These are phyloP conservation scores for Muscicapa striata DNA, from an alignment of 2,797 vertebrate genomes.

Conservation along the genomic window DNA sequence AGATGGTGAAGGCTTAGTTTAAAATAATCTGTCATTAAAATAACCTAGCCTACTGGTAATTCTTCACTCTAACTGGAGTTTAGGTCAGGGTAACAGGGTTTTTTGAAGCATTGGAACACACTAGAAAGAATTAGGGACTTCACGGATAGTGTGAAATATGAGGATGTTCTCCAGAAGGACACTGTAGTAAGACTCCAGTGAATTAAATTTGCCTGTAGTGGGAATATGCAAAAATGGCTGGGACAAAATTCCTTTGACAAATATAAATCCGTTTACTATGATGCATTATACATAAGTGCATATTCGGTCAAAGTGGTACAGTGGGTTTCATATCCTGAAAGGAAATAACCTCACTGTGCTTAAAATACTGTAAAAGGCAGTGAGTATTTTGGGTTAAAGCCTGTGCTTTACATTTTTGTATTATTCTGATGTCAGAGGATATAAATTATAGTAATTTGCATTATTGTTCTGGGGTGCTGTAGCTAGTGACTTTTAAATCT, in stretches of 20 bases:
- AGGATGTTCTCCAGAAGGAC: constrained; percentile 59
- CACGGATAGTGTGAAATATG: constrained; percentile 24
- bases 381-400: constrained; percentile 60
- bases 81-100: constrained; percentile 74
- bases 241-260: constrained; percentile 71
- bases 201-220: constrained; percentile 62
- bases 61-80: constrained; percentile 81
- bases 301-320: constrained; percentile 60
- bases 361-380: constrained; percentile 46
- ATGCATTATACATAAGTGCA: constrained; percentile 72
- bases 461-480: constrained; percentile 70
- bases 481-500: constrained; percentile 54
- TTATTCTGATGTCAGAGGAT: constrained; percentile 65
- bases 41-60: constrained; percentile 80
- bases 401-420: constrained; percentile 46
- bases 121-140: constrained; percentile 64
- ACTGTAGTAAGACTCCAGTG: constrained; percentile 53
- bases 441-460: constrained; percentile 70
- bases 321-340: constrained; percentile 57
- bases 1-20: constrained; percentile 83
- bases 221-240: constrained; percentile 62
- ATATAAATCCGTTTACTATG: constrained; percentile 74
- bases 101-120: constrained; percentile 49
- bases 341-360: constrained; percentile 64
- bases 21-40: constrained; percentile 86